Evolutionary conservation across 2,797 vertebrate species (phyloP), one percentile per base, ranked within the genome.

Genomic region (Presbytis comata): DNA sequence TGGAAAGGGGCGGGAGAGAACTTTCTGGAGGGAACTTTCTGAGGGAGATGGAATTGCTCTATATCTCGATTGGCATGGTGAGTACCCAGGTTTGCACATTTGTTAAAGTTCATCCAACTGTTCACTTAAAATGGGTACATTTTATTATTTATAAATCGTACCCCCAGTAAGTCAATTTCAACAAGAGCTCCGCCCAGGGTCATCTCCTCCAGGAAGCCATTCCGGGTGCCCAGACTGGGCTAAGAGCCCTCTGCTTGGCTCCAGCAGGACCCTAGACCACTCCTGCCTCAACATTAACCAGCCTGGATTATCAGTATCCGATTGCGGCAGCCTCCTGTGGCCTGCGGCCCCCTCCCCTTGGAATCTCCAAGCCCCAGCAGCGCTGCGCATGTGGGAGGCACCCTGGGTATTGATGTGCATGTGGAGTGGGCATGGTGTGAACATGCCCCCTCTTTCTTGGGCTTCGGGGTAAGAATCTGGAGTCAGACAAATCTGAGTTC

Each of bases 331-430:
- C 33, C 61, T 53, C 67, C 75, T 30, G 48, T 26, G 64, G 22
- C 28, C 84, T 17, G 41, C 0, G 1, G 70, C 36, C 74, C 61
- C 21, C 28, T 53, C 12, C 39, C 80, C 14, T 33, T 8, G 1
- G 61, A 6, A 61, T 26, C 39, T 1, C 5, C 22, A 64, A 22
- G 1, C 13, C 55, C 50, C 39, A 24, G 70, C 19, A 6, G 28
- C 16, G 36, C 30, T 12, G 1, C 48, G 3, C 78, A 16, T 0
- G 0, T 0, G 13, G 13, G 24, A 39, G 82, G 30, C 12, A 9
- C 41, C 3, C 41, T 14, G 30, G 30, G 61, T 10, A 61, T 5
- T 1, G 30, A 74, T 12, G 9, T 46, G 41, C 11, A 3, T 16
- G 26, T 41, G 70, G 41, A 46, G 14, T 2, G 41, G 26, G 13